Evolutionary conservation across 2,797 vertebrate species (phyloP), one percentile per base, ranked within the genome.

Genomic region (Tympanoctomys barrerae): DNA sequence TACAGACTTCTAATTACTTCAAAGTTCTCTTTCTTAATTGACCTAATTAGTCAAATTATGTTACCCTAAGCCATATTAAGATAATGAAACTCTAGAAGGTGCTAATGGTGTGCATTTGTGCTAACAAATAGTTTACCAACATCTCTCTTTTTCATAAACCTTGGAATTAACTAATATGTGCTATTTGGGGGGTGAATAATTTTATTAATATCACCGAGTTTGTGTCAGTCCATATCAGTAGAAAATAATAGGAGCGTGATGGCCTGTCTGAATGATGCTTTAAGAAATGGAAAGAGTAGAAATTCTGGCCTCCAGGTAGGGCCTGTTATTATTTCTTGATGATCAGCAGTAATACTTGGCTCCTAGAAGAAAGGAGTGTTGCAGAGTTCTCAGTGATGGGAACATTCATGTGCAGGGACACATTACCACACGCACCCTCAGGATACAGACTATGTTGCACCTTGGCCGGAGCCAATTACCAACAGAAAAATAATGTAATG

Each of bases 401-500:
- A 96, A 75, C 11, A 64, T 84, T 92, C 94, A 64, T 82, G 77
- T 94, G 75, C 59, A 90, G 66, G 62, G 52, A 46, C 61, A 77
- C 36, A 49, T 89, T 86, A 21, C 71, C 54, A 46, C 68, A 36
- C 77, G 22, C 77, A 57, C 52, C 49, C 75, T 57, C 49, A 57
- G 57, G 49, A 84, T 57, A 68, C 10, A 90, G 46, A 78, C 26
- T 36, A 46, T 81, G 93, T 83, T 71, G 79, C 42, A 84, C 82
- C 36, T 93, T 96, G 93, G 92, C 93, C 71, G 89, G 12, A 89
- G 59, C 31, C 95, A 89, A 89, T 85, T 94, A 87, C 77, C 31
- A 89, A 57, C 24, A 91, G 80, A 71, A 96, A 97, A 97, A 91
- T 94, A 94, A 94, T 26, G 33, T 92, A 84, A 95, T 89, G 71